Conservation (phyloP, 30 jellyfish, hydroid and myxozoan species). For the Pseudorhiza aurosa region DNA sequence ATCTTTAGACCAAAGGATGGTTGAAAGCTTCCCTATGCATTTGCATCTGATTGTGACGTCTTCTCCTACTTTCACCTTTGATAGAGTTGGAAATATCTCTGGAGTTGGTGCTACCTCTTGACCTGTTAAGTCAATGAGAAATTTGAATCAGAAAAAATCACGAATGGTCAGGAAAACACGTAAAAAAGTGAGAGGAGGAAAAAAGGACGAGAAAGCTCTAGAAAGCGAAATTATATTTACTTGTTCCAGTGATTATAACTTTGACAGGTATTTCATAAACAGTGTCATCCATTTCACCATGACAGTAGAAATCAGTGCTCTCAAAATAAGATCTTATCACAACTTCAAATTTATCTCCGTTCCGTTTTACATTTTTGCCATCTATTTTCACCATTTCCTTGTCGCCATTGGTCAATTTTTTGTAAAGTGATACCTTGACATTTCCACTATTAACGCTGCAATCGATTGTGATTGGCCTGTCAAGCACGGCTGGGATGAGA, state of each 20-base stretch:
- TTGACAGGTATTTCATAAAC: not conserved
- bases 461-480: not conserved
- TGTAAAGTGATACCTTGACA: constrained; percentile 1
- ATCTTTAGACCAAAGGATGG: not conserved
- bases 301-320: not conserved
- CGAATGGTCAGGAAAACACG: too few species aligned
- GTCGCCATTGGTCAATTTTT: not conserved
- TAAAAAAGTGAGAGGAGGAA: too few species aligned
- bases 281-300: constrained; percentile 6
- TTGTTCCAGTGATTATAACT: not conserved
- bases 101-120: constrained; percentile 10
- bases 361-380: constrained; percentile 1
- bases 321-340: not conserved
- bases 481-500: not conserved
- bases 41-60: not conserved
- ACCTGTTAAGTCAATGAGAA: not conserved
- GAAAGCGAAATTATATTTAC: not conserved
- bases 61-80: not conserved
- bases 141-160: too few species aligned
- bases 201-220: too few species aligned
- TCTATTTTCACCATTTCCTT: constrained; percentile 6
- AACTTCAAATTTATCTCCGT: not conserved
- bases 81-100: not conserved
- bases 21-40: constrained; percentile 15
- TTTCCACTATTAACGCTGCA: constrained; percentile 2